phyloP scores from a whole-genome alignment of 2,113 vertebrate genomes.

The Gallinago media region DNA sequence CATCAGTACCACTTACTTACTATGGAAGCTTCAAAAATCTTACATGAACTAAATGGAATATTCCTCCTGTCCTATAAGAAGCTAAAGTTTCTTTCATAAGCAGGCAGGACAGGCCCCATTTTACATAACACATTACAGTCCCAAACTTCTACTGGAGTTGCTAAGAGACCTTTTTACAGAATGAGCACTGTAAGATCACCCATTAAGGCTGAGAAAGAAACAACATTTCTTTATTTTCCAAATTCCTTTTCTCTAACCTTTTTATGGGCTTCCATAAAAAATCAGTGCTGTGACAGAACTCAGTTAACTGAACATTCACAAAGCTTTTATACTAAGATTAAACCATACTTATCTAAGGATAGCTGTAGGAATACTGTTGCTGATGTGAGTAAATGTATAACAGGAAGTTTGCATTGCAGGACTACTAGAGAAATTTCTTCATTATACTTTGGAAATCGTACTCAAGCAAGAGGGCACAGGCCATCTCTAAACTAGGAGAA shows the following conservation, averaged over 20 bases:
- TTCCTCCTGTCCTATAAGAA: background rate
- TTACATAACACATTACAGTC: background rate
- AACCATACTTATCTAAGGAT: background rate
- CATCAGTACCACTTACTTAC: background rate
- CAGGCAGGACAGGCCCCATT: rapidly evolving
- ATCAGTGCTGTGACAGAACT: background rate
- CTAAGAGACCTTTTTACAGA: background rate
- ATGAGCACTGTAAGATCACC: background rate
- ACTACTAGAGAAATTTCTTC: background rate
- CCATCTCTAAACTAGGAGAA: background rate
- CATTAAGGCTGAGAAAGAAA: background rate
- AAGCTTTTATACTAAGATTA: background rate
- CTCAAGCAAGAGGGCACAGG: background rate
- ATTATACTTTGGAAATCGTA: background rate
- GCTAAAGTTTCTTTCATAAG: background rate
- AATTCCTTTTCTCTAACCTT: background rate
- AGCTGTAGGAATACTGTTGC: background rate
- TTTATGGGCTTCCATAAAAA: background rate
- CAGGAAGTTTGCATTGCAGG: background rate
- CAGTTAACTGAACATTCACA: background rate
- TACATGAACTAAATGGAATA: background rate
- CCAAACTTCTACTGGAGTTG: background rate
- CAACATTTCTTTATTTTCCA: background rate
- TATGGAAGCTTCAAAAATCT: background rate
- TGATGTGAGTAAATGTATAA: background rate